Evolutionary conservation across 2,113 vertebrate species (phyloP), one percentile per base, ranked within the genome.

Genomic region (Myotis davidii): DNA sequence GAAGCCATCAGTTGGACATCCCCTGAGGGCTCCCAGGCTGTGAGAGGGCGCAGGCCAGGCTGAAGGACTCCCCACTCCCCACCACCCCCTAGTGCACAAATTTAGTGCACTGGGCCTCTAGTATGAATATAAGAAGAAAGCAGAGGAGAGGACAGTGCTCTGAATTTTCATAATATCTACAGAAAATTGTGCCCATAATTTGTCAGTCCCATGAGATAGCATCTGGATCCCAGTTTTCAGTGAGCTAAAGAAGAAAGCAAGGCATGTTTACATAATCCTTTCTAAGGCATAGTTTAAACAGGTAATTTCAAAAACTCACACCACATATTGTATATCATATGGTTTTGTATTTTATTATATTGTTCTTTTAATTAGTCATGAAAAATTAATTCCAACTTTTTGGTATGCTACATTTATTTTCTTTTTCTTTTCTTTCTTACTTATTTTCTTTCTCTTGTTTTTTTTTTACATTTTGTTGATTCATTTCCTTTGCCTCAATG

Each of bases 111-210:
- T 0, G 8, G 21, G 56, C 7, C 56, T 59, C 21, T 59, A 59
- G 56, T 59, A 21, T 59, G 56, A 59, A 25, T 61, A 61, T 27
- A 61, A 61, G 59, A 61, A 61, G 25, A 61, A 61, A 61, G 59
- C 10, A 61, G 59, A 61, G 59, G 25, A 70, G 13, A 52, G 2
- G 10, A 48, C 3, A 48, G 18, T 23, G 9, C 3, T 77, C 32
- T 37, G 29, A 74, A 73, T 52, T 91, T 85, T 88, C 20, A 37
- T 61, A 78, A 12, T 74, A 93, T 45, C 39, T 88, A 72, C 17
- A 84, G 48, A 88, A 74, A 81, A 54, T 42, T 74, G 13, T 48
- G 32, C 3, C 37, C 1, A 52, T 10, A 52, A 17, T 16, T 86
- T 78, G 76, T 65, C 5, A 82, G 34, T 50, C 7, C 14, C 17